These are phyloP conservation scores for Camponotus floridanus DNA, from an alignment of 1,140 invertebrate genomes.

Conservation along the genomic window DNA sequence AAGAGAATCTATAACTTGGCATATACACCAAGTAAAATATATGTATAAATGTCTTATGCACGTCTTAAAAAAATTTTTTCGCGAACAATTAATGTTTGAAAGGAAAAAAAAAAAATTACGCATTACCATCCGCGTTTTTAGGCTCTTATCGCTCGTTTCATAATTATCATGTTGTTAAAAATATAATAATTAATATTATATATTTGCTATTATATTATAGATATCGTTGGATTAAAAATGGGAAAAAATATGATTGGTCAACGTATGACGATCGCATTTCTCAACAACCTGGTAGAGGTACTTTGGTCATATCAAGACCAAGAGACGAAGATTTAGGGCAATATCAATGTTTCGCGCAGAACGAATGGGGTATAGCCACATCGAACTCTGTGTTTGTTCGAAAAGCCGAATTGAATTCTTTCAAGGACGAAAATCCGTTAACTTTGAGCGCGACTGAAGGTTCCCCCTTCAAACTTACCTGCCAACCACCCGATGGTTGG, in stretches of 20 bases:
- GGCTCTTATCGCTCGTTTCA: no score
- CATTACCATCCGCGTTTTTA: no score
- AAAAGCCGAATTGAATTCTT: conserved; percentile 97
- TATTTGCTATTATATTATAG: conserved; percentile 85
- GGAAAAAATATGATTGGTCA: conserved; percentile 95
- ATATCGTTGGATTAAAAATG: conserved; percentile 98
- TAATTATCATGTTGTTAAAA: no score
- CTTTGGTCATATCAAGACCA: conserved; percentile 95
- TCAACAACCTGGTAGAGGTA: conserved; percentile 96
- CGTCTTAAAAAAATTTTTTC: no score
- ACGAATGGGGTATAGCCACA: conserved; percentile 97
- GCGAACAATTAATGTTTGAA: no score
- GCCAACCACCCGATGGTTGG: conserved; percentile 97
- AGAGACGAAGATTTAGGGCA: conserved; percentile 97
- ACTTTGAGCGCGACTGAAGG: conserved; percentile 93
- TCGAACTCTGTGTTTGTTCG: conserved; percentile 97
- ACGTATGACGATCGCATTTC: conserved; percentile 97
- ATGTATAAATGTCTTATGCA: no score
- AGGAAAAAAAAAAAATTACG: no score
- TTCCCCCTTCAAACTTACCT: conserved; percentile 94
- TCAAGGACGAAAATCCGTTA: conserved; percentile 91
- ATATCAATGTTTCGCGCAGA: conserved; percentile 98
- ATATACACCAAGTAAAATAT: no score
- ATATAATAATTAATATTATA: conserved; percentile 6
- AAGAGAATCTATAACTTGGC: no score